phyloP scores from a whole-genome alignment of 2,888 invertebrate genomes.

The Seira musarum region DNA sequence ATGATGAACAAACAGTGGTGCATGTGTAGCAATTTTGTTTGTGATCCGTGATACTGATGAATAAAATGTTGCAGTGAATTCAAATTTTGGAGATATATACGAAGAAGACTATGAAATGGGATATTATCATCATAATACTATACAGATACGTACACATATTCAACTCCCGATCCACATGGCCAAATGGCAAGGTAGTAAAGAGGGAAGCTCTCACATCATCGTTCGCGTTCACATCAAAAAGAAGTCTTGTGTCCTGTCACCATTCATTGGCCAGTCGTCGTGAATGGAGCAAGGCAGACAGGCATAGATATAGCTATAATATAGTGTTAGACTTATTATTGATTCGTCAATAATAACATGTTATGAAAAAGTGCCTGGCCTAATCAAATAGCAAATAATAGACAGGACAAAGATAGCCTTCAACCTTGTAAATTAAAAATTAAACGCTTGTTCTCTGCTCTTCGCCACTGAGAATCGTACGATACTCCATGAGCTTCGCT shows the following conservation, averaged over 20 bases:
- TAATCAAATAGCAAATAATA: slow-evolving; percentile 15
- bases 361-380: slow-evolving; percentile 11
- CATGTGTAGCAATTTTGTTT: not conserved
- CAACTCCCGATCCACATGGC: not conserved
- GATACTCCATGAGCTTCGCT: slow-evolving; percentile 3
- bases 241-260: not conserved
- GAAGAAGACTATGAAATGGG: not conserved
- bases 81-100: not conserved
- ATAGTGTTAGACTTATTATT: not conserved
- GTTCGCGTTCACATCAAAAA: not conserved
- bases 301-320: not conserved
- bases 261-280: slow-evolving; percentile 7
- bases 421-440: slow-evolving; percentile 27
- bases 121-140: not conserved
- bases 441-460: not conserved
- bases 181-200: not conserved
- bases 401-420: slow-evolving; percentile 39
- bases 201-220: not conserved
- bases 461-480: slow-evolving; percentile 20
- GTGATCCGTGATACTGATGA: no score
- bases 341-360: not conserved
- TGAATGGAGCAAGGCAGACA: slow-evolving; percentile 19
- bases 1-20: not conserved
- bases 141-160: not conserved
- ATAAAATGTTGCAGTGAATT: not conserved